phyloP scores from a whole-genome alignment of 1,140 invertebrate species.

The Aphelenchoides besseyi region DNA sequence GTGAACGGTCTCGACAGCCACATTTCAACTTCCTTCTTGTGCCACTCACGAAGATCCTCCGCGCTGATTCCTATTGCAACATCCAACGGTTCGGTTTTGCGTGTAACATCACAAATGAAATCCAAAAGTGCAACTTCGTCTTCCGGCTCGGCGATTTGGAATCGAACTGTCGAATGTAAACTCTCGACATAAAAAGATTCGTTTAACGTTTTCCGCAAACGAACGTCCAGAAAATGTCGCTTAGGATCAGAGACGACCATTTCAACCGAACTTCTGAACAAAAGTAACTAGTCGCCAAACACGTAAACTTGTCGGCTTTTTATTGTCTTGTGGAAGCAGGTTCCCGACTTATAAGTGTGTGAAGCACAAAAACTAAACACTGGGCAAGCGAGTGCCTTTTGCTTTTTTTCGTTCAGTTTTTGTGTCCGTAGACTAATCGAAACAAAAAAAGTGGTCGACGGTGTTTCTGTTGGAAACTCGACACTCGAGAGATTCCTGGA shows the following conservation, averaged over 20 bases:
- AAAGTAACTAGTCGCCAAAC: too few relatives aligned
- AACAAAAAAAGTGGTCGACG: too few relatives aligned
- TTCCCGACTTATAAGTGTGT: too few relatives aligned
- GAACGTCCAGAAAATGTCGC: neutral
- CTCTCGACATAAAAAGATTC: conserved; percentile 5
- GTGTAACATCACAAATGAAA: neutral
- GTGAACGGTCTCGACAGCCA: neutral
- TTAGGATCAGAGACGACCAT: neutral
- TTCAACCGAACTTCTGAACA: neutral
- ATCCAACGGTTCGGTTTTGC: neutral
- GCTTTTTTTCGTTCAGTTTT: too few relatives aligned
- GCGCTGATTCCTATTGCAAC: neutral
- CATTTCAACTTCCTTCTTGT: neutral
- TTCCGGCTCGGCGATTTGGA: conserved; percentile 1
- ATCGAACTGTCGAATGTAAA: neutral
- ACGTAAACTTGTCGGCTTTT: too few relatives aligned
- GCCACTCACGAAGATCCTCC: neutral
- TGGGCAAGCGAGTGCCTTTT: too few relatives aligned
- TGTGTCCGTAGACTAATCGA: too few relatives aligned
- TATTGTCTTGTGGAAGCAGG: too few relatives aligned
- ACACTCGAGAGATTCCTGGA: too few relatives aligned
- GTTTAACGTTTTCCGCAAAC: neutral
- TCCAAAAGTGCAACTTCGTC: neutral
- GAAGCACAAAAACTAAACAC: too few relatives aligned
- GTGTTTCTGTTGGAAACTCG: too few relatives aligned